Base-by-base conservation (phyloP, 2,113 vertebrate genomes). In the Etheostoma spectabile region DNA sequence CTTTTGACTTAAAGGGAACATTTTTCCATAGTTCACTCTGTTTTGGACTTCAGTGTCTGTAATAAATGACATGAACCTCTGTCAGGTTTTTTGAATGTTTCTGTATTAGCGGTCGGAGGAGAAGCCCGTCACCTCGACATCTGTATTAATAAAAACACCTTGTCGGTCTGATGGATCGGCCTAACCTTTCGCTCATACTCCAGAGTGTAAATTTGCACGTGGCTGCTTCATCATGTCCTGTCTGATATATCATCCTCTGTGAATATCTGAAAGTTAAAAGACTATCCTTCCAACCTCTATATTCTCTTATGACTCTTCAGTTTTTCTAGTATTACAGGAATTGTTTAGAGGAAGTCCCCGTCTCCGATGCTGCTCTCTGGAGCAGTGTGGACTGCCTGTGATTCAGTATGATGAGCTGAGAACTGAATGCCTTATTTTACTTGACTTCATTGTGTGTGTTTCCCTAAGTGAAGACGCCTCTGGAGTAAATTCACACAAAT, bases 401-500 rank as follows among this genome's bases (percentile, higher is more conserved):
- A 33, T 45, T 3, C 42, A 18, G 13, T 35, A 49, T 38, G 75
- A 13, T 13, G 27, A 38, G 51, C 55, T 38, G 45, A 66, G 13
- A 42, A 3, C 30, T 51, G 61, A 30, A 27, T 52, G 42, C 59
- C 16, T n/a, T 52, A 14, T 49, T 38, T 78, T 52, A 42, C 21
- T 27, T 60, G 0, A 61, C 48, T 19, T 55, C 18, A 33, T 8
- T 55, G 62, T 52, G 16, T n/a, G 38, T 59, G 52, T 27, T 65
- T 38, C 30, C 12, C 45, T 45, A 2, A 38, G 11, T 73, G 42
- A n/a, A 33, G 10, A 14, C 35, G 19, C 5, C 46, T 14, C 8
- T 24, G 24, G n/a, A 71, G 59, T 59, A 59, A 82, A 77, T 82
- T 30, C 59, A 71, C 27, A 51, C 4, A 62, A 70, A 71, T 70